Percentiles rank a stretch among this genome's conserved stretches.
Evolutionary conservation across 1,140 invertebrate species (phyloP).

Genomic region (Heliconius nattereri): DNA sequence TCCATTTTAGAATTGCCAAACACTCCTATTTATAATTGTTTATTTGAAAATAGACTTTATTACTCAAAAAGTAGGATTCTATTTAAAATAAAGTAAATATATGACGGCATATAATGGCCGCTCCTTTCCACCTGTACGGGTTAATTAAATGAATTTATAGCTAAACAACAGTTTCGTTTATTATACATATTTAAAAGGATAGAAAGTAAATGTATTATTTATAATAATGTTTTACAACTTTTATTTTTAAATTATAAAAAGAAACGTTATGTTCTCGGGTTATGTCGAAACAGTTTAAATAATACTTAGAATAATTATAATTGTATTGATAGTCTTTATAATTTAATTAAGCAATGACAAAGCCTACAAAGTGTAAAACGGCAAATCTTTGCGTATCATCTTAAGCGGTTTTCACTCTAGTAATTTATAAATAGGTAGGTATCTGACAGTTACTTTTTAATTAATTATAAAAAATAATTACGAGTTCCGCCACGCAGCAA

Average conservation of each 20-base stretch:
- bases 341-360: neutral
- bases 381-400: neutral
- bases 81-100: conserved; percentile 8
- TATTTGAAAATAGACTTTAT: conserved; percentile 21
- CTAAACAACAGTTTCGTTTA: conserved; percentile 35
- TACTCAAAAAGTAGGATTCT: neutral
- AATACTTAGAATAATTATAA: neutral
- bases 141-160: conserved; percentile 43
- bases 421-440: neutral
- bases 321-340: neutral
- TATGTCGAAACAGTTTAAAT: neutral
- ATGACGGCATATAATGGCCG: conserved; percentile 30
- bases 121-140: conserved; percentile 41
- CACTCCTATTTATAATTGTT: conserved; percentile 22
- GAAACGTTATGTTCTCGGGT: neutral
- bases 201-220: conserved; percentile 22
- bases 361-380: neutral
- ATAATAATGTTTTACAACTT: neutral
- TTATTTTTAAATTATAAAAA: neutral
- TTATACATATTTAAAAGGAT: conserved; percentile 17
- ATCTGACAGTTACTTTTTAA: neutral
- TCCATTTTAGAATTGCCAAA: conserved; percentile 35
- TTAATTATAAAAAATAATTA: neutral
- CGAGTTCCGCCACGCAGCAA: too few relatives aligned
- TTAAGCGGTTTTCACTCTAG: neutral